phyloP scores from a whole-genome alignment of 2,888 invertebrate genomes.

The Erpobdella octoculata region DNA sequence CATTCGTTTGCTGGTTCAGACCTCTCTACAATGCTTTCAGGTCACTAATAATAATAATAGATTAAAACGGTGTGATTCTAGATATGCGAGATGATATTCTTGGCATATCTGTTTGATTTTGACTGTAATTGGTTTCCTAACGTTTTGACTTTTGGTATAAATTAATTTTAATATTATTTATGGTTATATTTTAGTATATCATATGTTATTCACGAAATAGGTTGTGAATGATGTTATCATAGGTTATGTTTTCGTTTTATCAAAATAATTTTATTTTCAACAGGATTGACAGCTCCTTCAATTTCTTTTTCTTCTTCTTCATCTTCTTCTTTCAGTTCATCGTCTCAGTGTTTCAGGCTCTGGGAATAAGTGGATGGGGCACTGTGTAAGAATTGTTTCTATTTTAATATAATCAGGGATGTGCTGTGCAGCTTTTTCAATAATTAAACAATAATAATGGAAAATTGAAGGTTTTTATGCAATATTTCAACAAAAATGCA shows the following conservation, averaged over 20 bases:
- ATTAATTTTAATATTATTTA: too few species aligned
- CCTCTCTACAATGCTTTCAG: slow-evolving; percentile 96
- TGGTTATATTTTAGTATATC: neutral
- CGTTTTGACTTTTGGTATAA: too few species aligned
- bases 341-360: slow-evolving; percentile 75
- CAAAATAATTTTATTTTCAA: slow-evolving; percentile 25
- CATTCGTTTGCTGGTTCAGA: slow-evolving; percentile 97
- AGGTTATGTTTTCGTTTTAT: neutral
- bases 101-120: too few species aligned
- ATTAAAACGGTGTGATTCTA: too few species aligned
- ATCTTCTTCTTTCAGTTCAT: slow-evolving; percentile 68
- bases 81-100: too few species aligned
- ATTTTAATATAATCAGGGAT: too few species aligned
- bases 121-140: too few species aligned
- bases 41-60: too few species aligned
- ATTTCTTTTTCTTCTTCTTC: slow-evolving; percentile 99
- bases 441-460: neutral
- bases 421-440: neutral
- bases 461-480: neutral
- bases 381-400: slow-evolving; percentile 66
- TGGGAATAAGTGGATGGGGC: slow-evolving; percentile 76
- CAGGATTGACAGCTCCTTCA: slow-evolving; percentile 95
- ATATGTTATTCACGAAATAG: too few species aligned
- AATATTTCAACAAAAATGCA: neutral
- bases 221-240: neutral